Evolutionary conservation across 2,797 vertebrate genomes (phyloP).

Genomic region (Sternotherus odoratus): DNA sequence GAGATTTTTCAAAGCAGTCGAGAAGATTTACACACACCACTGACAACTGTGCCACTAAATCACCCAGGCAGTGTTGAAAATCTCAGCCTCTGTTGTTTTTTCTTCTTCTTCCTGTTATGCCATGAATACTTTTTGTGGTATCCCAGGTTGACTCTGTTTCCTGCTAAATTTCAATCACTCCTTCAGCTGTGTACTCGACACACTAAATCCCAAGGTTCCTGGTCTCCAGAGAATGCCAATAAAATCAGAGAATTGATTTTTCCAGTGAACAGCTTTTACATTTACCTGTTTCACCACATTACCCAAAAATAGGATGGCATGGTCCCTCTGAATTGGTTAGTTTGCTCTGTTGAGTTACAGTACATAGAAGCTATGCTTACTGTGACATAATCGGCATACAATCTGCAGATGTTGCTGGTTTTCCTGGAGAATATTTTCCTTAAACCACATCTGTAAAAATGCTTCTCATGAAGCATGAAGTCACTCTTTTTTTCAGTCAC

Average conservation of each 20-base stretch:
- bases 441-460: slow-evolving; percentile 69
- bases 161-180: background rate
- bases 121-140: background rate
- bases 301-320: background rate
- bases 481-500: slow-evolving; percentile 19
- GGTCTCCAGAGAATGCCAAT: background rate
- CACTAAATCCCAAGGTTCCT: background rate
- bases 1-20: background rate
- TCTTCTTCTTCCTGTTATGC: background rate
- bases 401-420: slow-evolving; percentile 73
- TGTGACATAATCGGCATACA: slow-evolving; percentile 76
- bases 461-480: slow-evolving; percentile 72
- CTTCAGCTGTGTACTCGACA: background rate
- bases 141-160: background rate
- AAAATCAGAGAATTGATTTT: background rate
- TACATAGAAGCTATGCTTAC: slow-evolving; percentile 73
- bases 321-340: background rate
- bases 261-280: background rate
- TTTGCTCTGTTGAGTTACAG: background rate
- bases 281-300: background rate
- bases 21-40: background rate
- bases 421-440: slow-evolving; percentile 62
- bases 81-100: background rate
- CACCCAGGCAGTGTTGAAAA: background rate
- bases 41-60: background rate